These are phyloP conservation scores for Sinosuthora webbiana DNA, from an alignment of 2,113 vertebrate species.

Conservation along the genomic window DNA sequence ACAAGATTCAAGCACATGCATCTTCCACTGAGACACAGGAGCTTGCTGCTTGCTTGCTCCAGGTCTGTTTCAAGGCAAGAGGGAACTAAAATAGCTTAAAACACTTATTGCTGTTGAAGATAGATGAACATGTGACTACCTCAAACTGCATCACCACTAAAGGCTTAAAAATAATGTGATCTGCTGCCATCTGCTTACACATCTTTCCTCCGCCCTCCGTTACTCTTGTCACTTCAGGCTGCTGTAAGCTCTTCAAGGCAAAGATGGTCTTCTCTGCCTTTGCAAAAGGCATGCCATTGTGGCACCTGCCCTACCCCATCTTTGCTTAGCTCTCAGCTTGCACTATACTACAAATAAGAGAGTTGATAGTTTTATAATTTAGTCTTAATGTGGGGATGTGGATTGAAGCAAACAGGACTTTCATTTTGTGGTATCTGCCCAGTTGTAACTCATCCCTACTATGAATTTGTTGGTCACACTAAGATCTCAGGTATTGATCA, in stretches of 20 bases:
- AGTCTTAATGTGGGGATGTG: conserved; percentile 29
- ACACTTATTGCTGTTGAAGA: not conserved
- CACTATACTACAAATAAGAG: not conserved
- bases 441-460: conserved; percentile 55
- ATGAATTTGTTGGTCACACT: conserved; percentile 45
- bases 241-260: conserved; percentile 3
- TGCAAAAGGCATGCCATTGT: not conserved
- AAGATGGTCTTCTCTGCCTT: not conserved
- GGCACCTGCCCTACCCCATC: not conserved
- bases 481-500: conserved; percentile 72
- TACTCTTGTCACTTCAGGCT: conserved; percentile 36
- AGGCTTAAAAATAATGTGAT: conserved; percentile 49
- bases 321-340: not conserved
- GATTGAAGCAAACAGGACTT: conserved; percentile 22
- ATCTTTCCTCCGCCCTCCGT: not conserved
- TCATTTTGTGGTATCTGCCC: conserved; percentile 27
- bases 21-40: not conserved
- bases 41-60: not conserved
- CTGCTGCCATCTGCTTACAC: conserved; percentile 60
- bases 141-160: not conserved
- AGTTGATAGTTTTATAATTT: not conserved
- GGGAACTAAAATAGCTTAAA: conserved; percentile 32
- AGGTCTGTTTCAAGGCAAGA: conserved; percentile 24
- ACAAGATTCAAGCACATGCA: not conserved
- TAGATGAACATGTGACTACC: conserved; percentile 37